Conservation (phyloP, 2,113 vertebrate genomes). For the Sinocyclocheilus maitianheensis region DNA sequence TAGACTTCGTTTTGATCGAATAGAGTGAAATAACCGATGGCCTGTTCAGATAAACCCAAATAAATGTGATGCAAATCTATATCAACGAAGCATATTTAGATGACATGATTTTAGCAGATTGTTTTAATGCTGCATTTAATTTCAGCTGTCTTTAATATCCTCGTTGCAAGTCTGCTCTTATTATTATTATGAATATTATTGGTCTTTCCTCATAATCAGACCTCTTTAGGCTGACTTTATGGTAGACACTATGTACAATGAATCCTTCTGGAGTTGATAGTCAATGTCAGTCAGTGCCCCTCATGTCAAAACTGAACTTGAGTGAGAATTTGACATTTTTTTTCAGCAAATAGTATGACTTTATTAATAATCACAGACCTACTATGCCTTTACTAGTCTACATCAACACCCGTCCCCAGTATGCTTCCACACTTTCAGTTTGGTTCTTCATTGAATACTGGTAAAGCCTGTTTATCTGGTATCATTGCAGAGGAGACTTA, state of each 20-base stretch:
- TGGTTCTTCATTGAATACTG: background rate
- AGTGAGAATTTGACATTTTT: background rate
- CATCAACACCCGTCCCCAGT: background rate
- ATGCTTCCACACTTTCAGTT: background rate
- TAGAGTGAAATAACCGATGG: background rate
- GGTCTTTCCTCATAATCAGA: background rate
- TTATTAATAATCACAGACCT: background rate
- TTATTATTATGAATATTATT: background rate
- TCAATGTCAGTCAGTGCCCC: background rate
- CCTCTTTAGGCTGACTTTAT: background rate
- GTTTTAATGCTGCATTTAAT: background rate
- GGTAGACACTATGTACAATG: background rate
- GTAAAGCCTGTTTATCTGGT: background rate
- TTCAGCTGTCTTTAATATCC: background rate
- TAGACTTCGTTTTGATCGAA: background rate
- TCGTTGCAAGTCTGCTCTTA: background rate
- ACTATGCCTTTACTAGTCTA: no score
- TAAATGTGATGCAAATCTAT: background rate
- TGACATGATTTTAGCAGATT: background rate
- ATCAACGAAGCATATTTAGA: background rate
- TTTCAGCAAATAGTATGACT: background rate
- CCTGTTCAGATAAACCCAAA: conserved; percentile 11
- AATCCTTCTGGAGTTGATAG: background rate
- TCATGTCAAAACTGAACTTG: background rate
- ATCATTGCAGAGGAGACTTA: background rate